These are phyloP conservation scores for Anhinga rufa DNA, from an alignment of 2,113 vertebrate genomes.

Conservation along the genomic window DNA sequence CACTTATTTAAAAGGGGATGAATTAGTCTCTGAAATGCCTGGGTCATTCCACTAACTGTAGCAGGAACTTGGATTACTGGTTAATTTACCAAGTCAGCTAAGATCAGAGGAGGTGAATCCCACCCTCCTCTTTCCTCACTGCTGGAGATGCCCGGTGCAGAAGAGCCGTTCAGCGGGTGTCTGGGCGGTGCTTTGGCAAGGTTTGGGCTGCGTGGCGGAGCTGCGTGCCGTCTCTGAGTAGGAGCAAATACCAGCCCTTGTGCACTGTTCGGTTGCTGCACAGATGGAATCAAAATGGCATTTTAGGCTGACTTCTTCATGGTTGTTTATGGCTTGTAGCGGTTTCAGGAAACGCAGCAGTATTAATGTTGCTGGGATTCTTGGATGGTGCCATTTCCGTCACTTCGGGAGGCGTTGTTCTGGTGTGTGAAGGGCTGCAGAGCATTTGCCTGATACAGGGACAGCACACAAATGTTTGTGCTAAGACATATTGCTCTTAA, in stretches of 20 bases:
- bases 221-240: not conserved
- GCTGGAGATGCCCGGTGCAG: not conserved
- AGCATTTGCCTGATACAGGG: not conserved
- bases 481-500: not conserved
- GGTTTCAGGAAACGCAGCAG: not conserved
- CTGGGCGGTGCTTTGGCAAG: not conserved
- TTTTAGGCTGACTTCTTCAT: not conserved
- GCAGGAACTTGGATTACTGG: not conserved
- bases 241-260: accelerated
- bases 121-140: accelerated
- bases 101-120: not conserved
- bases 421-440: slow-evolving; percentile 26
- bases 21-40: not conserved
- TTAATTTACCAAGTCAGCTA: not conserved
- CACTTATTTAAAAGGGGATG: not conserved
- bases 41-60: not conserved
- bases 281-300: not conserved
- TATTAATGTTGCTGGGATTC: not conserved
- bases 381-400: not conserved
- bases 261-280: not conserved
- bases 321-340: not conserved
- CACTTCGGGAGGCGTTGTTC: not conserved
- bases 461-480: not conserved
- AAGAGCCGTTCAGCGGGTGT: accelerated
- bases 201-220: not conserved